These are phyloP conservation scores for Talpa occidentalis DNA, from an alignment of 2,113 vertebrate genomes.

Conservation along the genomic window DNA sequence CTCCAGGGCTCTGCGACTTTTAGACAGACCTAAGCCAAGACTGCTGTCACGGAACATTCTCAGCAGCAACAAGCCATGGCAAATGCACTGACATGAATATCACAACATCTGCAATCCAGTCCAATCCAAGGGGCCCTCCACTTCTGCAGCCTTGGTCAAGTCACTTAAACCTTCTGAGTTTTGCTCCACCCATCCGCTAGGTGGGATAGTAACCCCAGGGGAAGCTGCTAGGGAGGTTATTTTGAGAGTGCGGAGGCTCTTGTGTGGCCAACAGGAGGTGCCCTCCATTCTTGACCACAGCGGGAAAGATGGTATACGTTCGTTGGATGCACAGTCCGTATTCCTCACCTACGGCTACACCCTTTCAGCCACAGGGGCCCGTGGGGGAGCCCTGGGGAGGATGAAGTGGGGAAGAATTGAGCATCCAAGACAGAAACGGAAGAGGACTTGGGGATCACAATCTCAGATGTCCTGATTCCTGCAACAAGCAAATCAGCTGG, in stretches of 20 bases:
- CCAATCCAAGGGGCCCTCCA: neutral
- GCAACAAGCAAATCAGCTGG: neutral
- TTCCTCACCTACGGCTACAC: neutral
- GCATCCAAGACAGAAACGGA: rapidly evolving
- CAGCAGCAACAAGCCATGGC: neutral
- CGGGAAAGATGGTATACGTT: neutral
- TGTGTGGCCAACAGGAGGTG: neutral
- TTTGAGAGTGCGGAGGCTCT: neutral
- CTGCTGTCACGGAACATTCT: neutral
- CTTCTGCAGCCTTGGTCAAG: neutral
- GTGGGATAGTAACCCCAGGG: neutral
- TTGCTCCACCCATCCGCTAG: neutral
- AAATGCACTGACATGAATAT: neutral
- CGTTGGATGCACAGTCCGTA: neutral
- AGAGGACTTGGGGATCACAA: neutral
- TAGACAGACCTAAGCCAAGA: neutral
- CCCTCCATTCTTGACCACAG: neutral
- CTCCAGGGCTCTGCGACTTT: neutral
- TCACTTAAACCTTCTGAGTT: neutral
- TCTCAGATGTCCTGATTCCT: neutral
- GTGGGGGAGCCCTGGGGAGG: rapidly evolving
- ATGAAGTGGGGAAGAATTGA: neutral
- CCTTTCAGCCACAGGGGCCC: neutral
- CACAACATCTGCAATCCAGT: neutral
- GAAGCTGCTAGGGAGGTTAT: neutral